Conservation (phyloP, 2,797 vertebrate species). For the Rhincodon typus region DNA sequence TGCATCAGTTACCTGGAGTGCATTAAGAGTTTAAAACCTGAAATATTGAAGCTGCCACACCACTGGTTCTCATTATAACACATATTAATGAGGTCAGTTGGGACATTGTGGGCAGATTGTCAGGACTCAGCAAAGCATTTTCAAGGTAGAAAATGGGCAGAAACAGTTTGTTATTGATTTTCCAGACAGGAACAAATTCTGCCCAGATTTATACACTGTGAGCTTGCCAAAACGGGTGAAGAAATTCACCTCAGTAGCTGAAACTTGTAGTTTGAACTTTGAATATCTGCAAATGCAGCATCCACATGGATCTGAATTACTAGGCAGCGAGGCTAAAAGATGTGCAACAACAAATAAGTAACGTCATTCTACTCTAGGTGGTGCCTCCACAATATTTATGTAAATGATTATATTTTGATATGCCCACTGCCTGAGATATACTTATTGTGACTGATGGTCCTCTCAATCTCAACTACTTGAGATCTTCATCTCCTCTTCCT, state of each 20-base stretch:
- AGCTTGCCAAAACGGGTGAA: background rate
- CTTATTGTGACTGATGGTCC: background rate
- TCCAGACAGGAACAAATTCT: background rate
- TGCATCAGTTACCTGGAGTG: background rate
- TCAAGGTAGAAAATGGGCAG: background rate
- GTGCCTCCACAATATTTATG: background rate
- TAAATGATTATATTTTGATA: background rate
- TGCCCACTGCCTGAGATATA: background rate
- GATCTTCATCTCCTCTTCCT: background rate
- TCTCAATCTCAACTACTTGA: background rate
- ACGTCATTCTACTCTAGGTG: background rate
- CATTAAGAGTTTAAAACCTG: background rate
- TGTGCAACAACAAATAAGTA: background rate
- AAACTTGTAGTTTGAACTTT: background rate
- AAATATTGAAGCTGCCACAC: background rate
- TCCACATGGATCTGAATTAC: background rate
- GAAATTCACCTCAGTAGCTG: background rate
- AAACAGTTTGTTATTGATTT: constrained; percentile 10
- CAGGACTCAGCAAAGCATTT: background rate
- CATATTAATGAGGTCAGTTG: background rate
- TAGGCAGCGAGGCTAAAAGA: background rate
- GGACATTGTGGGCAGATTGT: background rate
- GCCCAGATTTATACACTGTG: background rate
- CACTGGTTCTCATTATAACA: background rate
- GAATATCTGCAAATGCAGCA: background rate